A percentile compares a stretch with the other conserved stretches of the same genome.
Conservation (phyloP, 2,888 invertebrate species). For the Agrochola lota region DNA sequence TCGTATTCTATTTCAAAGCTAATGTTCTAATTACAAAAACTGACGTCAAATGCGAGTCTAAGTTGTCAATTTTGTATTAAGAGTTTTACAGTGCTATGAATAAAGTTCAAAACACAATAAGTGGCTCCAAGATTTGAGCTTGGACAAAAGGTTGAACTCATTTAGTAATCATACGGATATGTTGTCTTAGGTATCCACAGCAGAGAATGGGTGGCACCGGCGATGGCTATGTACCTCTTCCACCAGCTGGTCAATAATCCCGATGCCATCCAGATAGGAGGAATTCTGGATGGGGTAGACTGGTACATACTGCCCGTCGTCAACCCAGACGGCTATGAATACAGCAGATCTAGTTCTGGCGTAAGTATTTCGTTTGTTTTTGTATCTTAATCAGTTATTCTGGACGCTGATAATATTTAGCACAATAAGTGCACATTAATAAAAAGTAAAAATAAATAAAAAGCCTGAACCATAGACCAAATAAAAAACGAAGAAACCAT, state of each 20-base stretch:
- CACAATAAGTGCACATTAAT: too few relatives aligned
- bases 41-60: neutral
- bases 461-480: too few relatives aligned
- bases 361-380: constrained; percentile 71
- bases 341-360: constrained; percentile 80
- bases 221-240: constrained; percentile 91
- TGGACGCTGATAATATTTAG: neutral
- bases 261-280: constrained; percentile 74
- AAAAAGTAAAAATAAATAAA: neutral
- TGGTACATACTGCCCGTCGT: constrained; percentile 92
- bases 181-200: constrained; percentile 89
- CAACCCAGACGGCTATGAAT: constrained; percentile 94
- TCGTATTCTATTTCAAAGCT: neutral
- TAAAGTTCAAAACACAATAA: neutral
- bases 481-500: too few relatives aligned
- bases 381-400: neutral
- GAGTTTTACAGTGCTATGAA: neutral
- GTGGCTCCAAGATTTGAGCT: neutral
- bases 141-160: neutral
- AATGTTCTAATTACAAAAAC: neutral
- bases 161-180: neutral
- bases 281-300: constrained; percentile 90
- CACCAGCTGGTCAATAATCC: constrained; percentile 86
- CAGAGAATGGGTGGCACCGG: constrained; percentile 92
- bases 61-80: neutral